Evolutionary conservation across 2,888 invertebrate genomes (phyloP).

Genomic region (Sminthurides aquaticus): DNA sequence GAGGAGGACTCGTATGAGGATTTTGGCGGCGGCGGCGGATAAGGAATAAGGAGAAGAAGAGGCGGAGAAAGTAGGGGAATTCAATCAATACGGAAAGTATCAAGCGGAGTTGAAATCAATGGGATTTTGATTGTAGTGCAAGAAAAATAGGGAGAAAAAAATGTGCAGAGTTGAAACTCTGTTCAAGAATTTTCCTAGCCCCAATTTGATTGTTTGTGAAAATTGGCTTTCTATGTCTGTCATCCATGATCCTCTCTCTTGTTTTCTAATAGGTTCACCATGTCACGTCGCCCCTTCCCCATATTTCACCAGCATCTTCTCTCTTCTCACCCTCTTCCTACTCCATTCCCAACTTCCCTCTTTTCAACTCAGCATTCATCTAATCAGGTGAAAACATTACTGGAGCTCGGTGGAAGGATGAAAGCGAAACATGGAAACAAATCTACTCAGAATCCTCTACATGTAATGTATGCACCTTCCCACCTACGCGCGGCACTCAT

Average conservation of each 20-base stretch:
- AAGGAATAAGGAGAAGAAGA: too few species aligned
- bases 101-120: constrained; percentile 14
- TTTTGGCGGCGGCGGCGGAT: too few species aligned
- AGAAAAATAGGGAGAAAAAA: constrained; percentile 3
- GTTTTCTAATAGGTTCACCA: constrained; percentile 16
- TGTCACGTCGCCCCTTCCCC: constrained; percentile 1
- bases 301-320: constrained; percentile 1
- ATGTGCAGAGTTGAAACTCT: background rate
- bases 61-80: constrained; percentile 14
- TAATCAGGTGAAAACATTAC: constrained; percentile 1
- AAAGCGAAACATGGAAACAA: background rate
- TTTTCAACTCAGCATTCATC: background rate
- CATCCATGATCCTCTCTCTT: constrained; percentile 13
- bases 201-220: constrained; percentile 18
- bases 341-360: background rate
- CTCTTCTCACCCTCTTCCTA: background rate
- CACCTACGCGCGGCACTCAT: background rate
- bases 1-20: too few species aligned
- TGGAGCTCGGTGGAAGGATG: background rate
- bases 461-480: background rate
- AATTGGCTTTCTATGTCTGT: constrained; percentile 13
- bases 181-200: constrained; percentile 7
- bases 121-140: constrained; percentile 13
- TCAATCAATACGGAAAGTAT: constrained; percentile 19
- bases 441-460: background rate